Conservation (phyloP, 2,888 invertebrate species). For the Lapara coniferarum region DNA sequence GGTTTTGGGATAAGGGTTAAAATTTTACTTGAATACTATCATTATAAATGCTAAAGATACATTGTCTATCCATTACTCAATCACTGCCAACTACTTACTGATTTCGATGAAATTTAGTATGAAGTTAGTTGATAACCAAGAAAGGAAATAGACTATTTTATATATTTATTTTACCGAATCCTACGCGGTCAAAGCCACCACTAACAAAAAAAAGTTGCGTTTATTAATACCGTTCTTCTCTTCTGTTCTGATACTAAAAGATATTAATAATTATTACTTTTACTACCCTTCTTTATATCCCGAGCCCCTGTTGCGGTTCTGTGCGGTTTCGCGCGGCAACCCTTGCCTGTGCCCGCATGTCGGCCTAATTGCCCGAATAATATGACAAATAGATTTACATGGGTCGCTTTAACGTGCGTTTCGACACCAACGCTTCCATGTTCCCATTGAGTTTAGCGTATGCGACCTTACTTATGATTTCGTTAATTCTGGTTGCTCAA, state of each 20-base stretch:
- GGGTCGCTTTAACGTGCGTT: conserved; percentile 31
- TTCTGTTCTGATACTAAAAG: too few relatives aligned
- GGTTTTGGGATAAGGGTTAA: neutral
- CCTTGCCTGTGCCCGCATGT: conserved; percentile 70
- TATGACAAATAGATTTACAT: conserved; percentile 79
- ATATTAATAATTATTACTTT: neutral
- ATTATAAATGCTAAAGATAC: neutral
- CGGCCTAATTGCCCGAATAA: conserved; percentile 77
- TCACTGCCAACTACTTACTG: too few relatives aligned
- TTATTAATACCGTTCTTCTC: too few relatives aligned
- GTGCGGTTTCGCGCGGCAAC: conserved; percentile 55
- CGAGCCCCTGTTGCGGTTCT: conserved; percentile 27
- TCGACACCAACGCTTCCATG: neutral
- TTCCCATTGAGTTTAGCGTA: neutral
- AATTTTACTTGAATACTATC: neutral
- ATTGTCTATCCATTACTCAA: neutral
- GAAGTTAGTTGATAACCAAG: too few relatives aligned
- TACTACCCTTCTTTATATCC: neutral
- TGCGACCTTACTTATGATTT: neutral
- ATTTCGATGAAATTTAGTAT: too few relatives aligned
- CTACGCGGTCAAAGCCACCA: neutral
- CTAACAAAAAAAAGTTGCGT: neutral
- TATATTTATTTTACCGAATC: too few relatives aligned
- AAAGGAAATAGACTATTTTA: too few relatives aligned
- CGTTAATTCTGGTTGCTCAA: too few relatives aligned